Conservation (phyloP, 2,888 invertebrate species). For the Hesperia comma region DNA sequence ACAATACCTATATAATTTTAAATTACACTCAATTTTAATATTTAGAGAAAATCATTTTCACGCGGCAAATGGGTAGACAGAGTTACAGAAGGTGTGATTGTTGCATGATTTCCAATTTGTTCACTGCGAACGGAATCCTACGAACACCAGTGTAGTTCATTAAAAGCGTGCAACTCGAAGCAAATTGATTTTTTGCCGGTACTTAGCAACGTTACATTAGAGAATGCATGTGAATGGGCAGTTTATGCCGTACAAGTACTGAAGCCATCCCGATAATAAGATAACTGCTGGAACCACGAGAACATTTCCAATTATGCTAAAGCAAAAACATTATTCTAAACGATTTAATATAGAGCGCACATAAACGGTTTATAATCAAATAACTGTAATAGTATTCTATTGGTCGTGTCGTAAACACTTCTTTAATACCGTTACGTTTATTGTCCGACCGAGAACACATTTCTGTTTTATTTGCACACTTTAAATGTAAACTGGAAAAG, state of each 20-base stretch:
- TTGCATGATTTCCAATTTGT: not conserved
- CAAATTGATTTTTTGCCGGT: slow-evolving; percentile 37
- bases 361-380: slow-evolving; percentile 35
- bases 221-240: slow-evolving; percentile 34
- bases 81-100: too few relatives aligned
- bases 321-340: slow-evolving; percentile 37
- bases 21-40: too few relatives aligned
- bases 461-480: slow-evolving; percentile 8
- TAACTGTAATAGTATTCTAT: slow-evolving; percentile 32
- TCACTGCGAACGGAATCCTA: not conserved
- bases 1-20: too few relatives aligned
- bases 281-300: slow-evolving; percentile 30
- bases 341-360: slow-evolving; percentile 36
- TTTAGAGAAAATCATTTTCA: too few relatives aligned
- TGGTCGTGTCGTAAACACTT: slow-evolving; percentile 14
- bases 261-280: slow-evolving; percentile 36
- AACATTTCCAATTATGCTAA: slow-evolving; percentile 38
- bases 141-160: slow-evolving; percentile 18
- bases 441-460: slow-evolving; percentile 3
- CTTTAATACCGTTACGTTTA: slow-evolving; percentile 19
- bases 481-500: not conserved
- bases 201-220: slow-evolving; percentile 37
- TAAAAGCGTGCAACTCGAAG: slow-evolving; percentile 26
- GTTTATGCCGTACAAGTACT: slow-evolving; percentile 32
- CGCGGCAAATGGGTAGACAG: too few relatives aligned